Conservation (phyloP, 2,797 vertebrate genomes). For the Australoheros facetus region DNA sequence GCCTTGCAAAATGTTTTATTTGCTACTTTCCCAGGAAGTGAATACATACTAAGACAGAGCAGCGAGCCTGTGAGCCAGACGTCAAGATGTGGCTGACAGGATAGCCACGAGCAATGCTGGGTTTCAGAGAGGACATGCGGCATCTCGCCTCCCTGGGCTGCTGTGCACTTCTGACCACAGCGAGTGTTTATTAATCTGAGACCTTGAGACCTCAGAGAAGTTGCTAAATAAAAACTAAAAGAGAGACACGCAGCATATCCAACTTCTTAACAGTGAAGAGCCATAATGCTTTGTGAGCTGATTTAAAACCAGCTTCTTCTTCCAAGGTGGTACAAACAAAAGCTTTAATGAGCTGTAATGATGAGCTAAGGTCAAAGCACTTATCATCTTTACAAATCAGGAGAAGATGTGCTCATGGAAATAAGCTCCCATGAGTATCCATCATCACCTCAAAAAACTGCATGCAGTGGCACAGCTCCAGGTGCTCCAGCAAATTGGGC, state of each 20-base stretch:
- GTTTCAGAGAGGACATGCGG: conserved; percentile 66
- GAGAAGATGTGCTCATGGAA: conserved; percentile 72
- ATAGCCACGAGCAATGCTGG: conserved; percentile 55
- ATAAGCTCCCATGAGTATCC: conserved; percentile 86
- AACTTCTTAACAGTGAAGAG: conserved; percentile 55
- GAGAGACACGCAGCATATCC: conserved; percentile 30
- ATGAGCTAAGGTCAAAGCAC: conserved; percentile 80
- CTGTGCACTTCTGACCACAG: conserved; percentile 66
- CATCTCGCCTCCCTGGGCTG: conserved; percentile 72
- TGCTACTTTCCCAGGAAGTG: conserved; percentile 75
- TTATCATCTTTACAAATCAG: conserved; percentile 81
- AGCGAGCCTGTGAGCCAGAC: conserved; percentile 61
- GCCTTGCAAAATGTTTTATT: conserved; percentile 76
- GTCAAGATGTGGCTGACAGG: conserved; percentile 67
- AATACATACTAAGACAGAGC: conserved; percentile 56
- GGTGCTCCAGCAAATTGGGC: conserved; percentile 96
- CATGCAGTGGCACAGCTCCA: conserved; percentile 89
- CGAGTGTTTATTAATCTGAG: conserved; percentile 86
- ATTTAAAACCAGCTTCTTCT: conserved; percentile 49
- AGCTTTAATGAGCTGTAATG: conserved; percentile 76
- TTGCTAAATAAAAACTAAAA: conserved; percentile 60
- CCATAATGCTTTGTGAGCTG: conserved; percentile 49
- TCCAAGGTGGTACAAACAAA: conserved; percentile 69
- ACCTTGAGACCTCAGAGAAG: conserved; percentile 80
- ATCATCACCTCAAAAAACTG: conserved; percentile 89